A percentile compares a stretch with the other conserved stretches of the same genome.
These are phyloP conservation scores for Rhodophaea formosa DNA, from an alignment of 2,888 invertebrate genomes.

Conservation along the genomic window DNA sequence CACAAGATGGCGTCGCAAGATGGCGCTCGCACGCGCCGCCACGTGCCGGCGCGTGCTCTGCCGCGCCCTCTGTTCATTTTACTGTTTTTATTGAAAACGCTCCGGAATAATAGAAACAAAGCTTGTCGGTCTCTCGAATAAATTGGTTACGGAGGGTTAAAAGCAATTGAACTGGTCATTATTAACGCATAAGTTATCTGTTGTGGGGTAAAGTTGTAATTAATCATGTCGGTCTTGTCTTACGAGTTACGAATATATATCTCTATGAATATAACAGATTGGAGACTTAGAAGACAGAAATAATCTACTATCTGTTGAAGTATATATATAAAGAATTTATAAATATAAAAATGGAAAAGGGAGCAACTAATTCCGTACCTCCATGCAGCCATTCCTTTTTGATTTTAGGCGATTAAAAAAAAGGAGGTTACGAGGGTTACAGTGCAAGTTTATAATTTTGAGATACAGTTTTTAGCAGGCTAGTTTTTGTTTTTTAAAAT, in stretches of 20 bases:
- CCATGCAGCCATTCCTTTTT: too few relatives aligned
- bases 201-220: constrained; percentile 15
- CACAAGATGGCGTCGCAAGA: constrained; percentile 62
- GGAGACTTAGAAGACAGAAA: not conserved
- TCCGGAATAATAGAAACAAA: constrained; percentile 71
- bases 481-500: too few relatives aligned
- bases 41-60: constrained; percentile 50
- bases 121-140: constrained; percentile 68
- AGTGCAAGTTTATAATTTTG: too few relatives aligned
- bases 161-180: constrained; percentile 76
- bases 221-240: constrained; percentile 5
- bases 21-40: constrained; percentile 51
- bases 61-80: constrained; percentile 55
- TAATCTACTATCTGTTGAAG: too few relatives aligned
- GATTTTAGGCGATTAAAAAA: too few relatives aligned
- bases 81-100: constrained; percentile 75
- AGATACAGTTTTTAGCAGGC: too few relatives aligned
- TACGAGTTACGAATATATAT: not conserved
- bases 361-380: too few relatives aligned
- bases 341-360: too few relatives aligned
- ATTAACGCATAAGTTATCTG: constrained; percentile 48
- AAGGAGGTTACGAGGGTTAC: too few relatives aligned
- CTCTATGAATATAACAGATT: not conserved
- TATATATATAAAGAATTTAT: too few relatives aligned
- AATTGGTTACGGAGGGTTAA: constrained; percentile 75